phyloP scores from a whole-genome alignment of 2,888 invertebrate species.

The Eupithecia pulchellata region DNA sequence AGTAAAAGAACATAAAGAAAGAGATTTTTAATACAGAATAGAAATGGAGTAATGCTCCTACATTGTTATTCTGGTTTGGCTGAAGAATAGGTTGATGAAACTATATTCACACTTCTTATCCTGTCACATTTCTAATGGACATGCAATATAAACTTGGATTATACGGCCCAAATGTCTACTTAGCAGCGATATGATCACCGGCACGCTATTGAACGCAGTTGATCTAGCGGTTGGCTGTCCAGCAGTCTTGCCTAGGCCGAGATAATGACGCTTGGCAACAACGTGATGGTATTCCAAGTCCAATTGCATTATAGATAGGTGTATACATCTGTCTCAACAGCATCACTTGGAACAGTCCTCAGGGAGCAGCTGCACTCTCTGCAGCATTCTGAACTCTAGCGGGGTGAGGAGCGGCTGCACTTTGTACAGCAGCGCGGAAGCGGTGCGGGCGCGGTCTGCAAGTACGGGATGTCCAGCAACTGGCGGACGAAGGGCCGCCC shows the following conservation, averaged over 20 bases:
- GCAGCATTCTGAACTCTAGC: conserved; percentile 63
- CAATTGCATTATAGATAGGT: not conserved
- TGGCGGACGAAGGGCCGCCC: conserved; percentile 90
- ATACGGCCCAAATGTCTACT: not conserved
- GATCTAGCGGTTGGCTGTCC: not conserved
- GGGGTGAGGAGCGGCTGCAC: conserved; percentile 59
- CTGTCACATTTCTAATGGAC: not conserved
- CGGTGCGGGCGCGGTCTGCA: conserved; percentile 57
- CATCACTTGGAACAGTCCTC: conserved; percentile 22
- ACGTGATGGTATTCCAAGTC: not conserved
- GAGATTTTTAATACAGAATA: too few species aligned
- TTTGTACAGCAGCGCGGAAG: conserved; percentile 60
- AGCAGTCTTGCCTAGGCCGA: not conserved
- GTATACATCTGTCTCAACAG: not conserved
- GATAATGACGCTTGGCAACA: not conserved
- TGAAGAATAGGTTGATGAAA: not conserved
- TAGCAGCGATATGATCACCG: not conserved
- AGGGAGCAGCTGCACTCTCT: conserved; percentile 53
- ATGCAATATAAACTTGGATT: not conserved
- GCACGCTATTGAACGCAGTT: not conserved
- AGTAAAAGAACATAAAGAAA: not conserved
- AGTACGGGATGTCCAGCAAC: conserved; percentile 83
- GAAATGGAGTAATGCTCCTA: not conserved
- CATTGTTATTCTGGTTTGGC: not conserved
- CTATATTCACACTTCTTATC: not conserved